A percentile compares a stretch with the other conserved stretches of the same genome.
phyloP scores from a whole-genome alignment of 2,888 invertebrate species.

The Endotricha flammealis region DNA sequence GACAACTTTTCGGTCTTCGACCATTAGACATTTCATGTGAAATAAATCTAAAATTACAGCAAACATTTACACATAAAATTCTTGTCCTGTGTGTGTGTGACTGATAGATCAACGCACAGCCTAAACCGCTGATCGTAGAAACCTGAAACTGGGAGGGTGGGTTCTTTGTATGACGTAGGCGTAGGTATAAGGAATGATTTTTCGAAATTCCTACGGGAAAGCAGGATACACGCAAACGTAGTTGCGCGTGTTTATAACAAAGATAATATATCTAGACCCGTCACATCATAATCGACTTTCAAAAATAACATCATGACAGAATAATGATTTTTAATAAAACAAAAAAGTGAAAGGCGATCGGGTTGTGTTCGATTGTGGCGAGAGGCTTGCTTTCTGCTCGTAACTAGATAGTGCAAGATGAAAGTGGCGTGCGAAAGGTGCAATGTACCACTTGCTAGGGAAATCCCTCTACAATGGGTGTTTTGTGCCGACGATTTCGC shows the following conservation, averaged over 20 bases:
- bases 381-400: conserved; percentile 57
- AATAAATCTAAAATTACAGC: not conserved
- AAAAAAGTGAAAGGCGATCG: conserved; percentile 70
- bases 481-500: conserved; percentile 14
- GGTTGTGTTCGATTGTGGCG: conserved; percentile 34
- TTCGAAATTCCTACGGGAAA: too few species aligned
- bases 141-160: too few species aligned
- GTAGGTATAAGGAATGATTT: too few species aligned
- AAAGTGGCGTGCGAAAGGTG: conserved; percentile 58
- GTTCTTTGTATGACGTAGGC: too few species aligned
- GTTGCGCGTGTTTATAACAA: too few species aligned
- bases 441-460: conserved; percentile 45
- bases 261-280: not conserved
- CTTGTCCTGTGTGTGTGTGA: too few species aligned
- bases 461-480: conserved; percentile 42
- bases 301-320: conserved; percentile 44
- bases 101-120: too few species aligned
- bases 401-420: conserved; percentile 63
- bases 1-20: conserved; percentile 15
- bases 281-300: conserved; percentile 33
- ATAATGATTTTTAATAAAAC: conserved; percentile 62
- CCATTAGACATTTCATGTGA: not conserved
- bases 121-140: too few species aligned
- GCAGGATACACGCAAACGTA: too few species aligned
- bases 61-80: too few species aligned